phyloP scores from a whole-genome alignment of 2,113 vertebrate species.

The Malurus alboscapulatus region DNA sequence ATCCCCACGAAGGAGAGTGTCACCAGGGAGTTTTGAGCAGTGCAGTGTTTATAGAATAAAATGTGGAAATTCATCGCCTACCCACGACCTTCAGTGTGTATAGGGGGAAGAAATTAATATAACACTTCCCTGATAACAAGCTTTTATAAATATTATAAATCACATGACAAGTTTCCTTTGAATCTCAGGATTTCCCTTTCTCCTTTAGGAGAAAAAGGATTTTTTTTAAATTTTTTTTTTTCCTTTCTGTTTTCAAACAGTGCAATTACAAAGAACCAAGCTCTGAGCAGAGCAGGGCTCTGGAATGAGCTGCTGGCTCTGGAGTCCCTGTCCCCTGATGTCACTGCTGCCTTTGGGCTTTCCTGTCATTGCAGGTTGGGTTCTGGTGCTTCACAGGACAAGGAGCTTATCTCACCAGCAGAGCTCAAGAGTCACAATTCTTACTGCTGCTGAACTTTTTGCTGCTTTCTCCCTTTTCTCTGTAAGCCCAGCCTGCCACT shows the following conservation, averaged over 20 bases:
- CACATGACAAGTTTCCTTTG: background rate
- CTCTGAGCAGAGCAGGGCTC: background rate
- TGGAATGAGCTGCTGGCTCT: background rate
- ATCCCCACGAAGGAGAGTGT: background rate
- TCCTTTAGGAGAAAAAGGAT: background rate
- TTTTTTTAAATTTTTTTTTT: background rate
- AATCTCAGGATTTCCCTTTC: conserved; percentile 48
- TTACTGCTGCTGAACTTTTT: background rate
- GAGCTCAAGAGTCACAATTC: rapidly evolving
- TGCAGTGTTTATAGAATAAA: background rate
- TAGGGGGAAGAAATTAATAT: conserved; percentile 24
- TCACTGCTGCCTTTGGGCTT: rapidly evolving
- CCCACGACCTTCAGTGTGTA: background rate
- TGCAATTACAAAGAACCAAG: background rate
- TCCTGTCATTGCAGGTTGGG: background rate
- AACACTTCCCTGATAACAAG: background rate
- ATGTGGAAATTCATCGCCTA: background rate
- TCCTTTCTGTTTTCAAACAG: background rate
- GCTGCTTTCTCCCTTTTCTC: background rate
- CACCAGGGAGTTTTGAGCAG: background rate
- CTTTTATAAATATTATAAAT: conserved; percentile 24
- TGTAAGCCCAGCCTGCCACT: background rate
- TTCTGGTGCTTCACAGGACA: background rate
- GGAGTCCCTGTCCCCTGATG: background rate
- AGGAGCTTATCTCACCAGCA: background rate